Base-by-base conservation (phyloP, 1,140 invertebrate genomes). In the Caenorhabditis briggsae region DNA sequence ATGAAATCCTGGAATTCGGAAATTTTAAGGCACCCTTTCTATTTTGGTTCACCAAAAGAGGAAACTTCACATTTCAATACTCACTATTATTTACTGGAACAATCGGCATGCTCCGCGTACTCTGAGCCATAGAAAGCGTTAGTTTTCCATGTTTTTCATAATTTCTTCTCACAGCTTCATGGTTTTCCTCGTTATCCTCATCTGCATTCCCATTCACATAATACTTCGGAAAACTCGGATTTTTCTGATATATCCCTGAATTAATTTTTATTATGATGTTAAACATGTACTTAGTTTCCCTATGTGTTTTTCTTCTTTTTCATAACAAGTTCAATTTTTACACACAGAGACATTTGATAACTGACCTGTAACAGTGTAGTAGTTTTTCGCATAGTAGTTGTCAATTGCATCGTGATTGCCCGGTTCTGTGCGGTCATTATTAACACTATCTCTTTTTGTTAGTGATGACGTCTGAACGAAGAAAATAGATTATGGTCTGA, bases 1-100 rank as follows among this genome's bases (percentile, higher is more conserved):
- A 14, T 61, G 46, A 25, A 84, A 84, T 84, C 59, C 83, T 84
- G 83, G 33, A n/a, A n/a, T n/a, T n/a, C n/a, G n/a, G n/a, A n/a
- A n/a, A n/a, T n/a, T n/a, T n/a, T n/a, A n/a, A n/a, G n/a, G n/a
- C n/a, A n/a, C n/a, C n/a, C n/a, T n/a, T n/a, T n/a, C n/a, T n/a
- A n/a, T n/a, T n/a, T n/a, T n/a, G n/a, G n/a, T n/a, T n/a, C n/a
- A n/a, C n/a, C n/a, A n/a, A n/a, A n/a, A n/a, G n/a, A 58, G 18
- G 33, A 33, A 33, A 33, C 3, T 33, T 33, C 33, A 1, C 3
- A 14, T 61, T 14, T 5, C 3, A 25, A 20, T 7, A 23, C 43
- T 48, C 11, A 78, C 70, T 78, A n/a, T 78, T 78, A 53, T 78
- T 78, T 7, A 78, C 70, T 23, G 70, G 70, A 53, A 78, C 70